Base-by-base conservation (phyloP, 1,140 invertebrate species). In the Pseudomyrmex dendroicus region DNA sequence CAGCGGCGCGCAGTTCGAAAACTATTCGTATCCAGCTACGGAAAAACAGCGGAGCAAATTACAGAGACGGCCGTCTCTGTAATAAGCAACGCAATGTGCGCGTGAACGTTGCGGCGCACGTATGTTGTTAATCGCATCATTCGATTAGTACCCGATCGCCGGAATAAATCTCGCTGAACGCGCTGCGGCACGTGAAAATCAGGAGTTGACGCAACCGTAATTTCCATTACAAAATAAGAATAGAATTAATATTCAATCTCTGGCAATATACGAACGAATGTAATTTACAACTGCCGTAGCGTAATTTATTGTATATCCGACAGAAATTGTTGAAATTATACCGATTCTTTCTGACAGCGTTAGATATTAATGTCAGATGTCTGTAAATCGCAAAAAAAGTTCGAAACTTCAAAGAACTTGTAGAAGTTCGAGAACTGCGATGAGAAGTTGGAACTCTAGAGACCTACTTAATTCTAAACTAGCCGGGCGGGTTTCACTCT, bases 31-130 rank as follows among this genome's bases (percentile, higher is more conserved):
- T 52, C 15, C 52, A 15, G 52, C 13, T 17, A 20, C 10, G 66
- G 76, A 80, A 80, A 80, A 80, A 80, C 76, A 56, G 25, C 57
- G 64, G 64, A 22, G 66, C 46, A 70, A 80, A 80, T 80, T 80
- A 80, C 76, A 70, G 64, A 70, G 64, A 59, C 52, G 54, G 44
- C 35, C 52, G 76, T 80, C 76, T 80, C 76, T 80, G 66, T 80
- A 80, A 80, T 80, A 80, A 80, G 20, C 52, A 64, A 52, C 76
- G 66, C 44, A 48, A 44, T 66, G 66, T 44, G 66, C 22, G 64
- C 66, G 66, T 70, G 35, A 54, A 61, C 12, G 44, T 46, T 17
- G 44, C 54, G 52, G 15, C 56, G 20, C 73, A 52, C 59, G 57
- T 54, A 35, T 35, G 52, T 17, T 25, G 66, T 80, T 80, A 80